Evolutionary conservation across 2,888 invertebrate genomes (phyloP).

Genomic region (Pilophorus perplexus): DNA sequence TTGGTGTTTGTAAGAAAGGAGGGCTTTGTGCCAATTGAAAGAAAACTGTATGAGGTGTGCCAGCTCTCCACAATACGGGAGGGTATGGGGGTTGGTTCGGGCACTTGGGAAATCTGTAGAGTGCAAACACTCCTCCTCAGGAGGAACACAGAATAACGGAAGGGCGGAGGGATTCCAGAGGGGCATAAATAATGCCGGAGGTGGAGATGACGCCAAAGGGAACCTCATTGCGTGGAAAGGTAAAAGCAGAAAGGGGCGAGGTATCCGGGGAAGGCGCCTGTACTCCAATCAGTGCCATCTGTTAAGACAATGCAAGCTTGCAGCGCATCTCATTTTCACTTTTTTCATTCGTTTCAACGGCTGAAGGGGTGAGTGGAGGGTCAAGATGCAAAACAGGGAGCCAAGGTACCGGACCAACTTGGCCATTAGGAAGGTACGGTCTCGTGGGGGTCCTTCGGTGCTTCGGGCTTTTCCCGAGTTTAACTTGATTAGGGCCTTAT

Average conservation of each 20-base stretch:
- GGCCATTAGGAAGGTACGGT: no score
- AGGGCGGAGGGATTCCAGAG: not conserved
- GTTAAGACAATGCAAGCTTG: constrained; percentile 1
- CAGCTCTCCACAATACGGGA: no score
- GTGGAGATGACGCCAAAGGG: constrained; percentile 32
- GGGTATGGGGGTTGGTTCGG: no score
- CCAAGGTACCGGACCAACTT: no score
- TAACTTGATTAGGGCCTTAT: constrained; percentile 35
- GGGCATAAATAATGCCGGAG: constrained; percentile 31
- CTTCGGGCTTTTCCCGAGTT: no score
- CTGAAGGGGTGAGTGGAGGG: no score
- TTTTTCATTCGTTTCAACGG: no score
- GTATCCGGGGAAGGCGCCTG: not conserved
- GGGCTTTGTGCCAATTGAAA: no score
- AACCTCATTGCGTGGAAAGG: constrained; percentile 25
- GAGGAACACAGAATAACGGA: constrained; percentile 6
- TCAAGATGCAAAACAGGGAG: no score
- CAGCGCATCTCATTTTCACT: constrained; percentile 5
- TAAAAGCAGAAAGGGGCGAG: not conserved
- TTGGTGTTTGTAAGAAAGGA: no score
- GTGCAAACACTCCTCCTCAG: constrained; percentile 30
- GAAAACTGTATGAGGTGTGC: no score
- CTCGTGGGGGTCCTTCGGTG: no score
- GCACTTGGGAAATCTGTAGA: constrained; percentile 38
- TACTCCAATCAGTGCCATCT: constrained; percentile 29